These are phyloP conservation scores for Morpho helenor DNA, from an alignment of 2,888 invertebrate species.

Conservation along the genomic window DNA sequence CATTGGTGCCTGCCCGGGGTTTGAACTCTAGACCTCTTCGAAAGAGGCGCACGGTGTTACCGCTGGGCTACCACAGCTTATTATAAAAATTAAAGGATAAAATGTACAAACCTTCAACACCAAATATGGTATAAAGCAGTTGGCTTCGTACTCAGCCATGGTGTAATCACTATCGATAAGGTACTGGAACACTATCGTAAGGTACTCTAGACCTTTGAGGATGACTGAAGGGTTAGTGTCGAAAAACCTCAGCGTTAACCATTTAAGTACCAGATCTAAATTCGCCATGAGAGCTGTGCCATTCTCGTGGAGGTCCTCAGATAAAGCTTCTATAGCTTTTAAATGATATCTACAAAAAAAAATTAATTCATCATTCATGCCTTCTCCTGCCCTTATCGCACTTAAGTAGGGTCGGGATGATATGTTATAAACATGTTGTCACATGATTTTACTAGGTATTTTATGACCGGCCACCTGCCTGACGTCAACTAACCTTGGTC, in stretches of 20 bases:
- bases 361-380: neutral
- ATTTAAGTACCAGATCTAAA: constrained; percentile 96
- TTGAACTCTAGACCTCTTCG: too few relatives aligned
- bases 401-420: too few relatives aligned
- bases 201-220: constrained; percentile 95
- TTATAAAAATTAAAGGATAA: neutral
- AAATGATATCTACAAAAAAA: constrained; percentile 87
- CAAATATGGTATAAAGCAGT: constrained; percentile 96
- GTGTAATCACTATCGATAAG: constrained; percentile 90
- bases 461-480: too few relatives aligned
- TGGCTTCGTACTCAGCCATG: constrained; percentile 94
- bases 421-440: too few relatives aligned
- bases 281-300: constrained; percentile 91
- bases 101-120: constrained; percentile 86
- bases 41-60: too few relatives aligned
- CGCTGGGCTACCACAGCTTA: too few relatives aligned
- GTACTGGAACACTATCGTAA: constrained; percentile 89
- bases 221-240: constrained; percentile 99
- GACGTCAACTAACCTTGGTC: too few relatives aligned
- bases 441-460: too few relatives aligned
- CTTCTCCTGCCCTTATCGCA: too few relatives aligned
- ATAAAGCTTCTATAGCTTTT: constrained; percentile 94
- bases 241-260: constrained; percentile 97
- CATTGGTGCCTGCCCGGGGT: too few relatives aligned
- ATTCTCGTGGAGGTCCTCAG: constrained; percentile 89